phyloP scores from a whole-genome alignment of 2,888 invertebrate genomes.

The Dasypogon diadema region DNA sequence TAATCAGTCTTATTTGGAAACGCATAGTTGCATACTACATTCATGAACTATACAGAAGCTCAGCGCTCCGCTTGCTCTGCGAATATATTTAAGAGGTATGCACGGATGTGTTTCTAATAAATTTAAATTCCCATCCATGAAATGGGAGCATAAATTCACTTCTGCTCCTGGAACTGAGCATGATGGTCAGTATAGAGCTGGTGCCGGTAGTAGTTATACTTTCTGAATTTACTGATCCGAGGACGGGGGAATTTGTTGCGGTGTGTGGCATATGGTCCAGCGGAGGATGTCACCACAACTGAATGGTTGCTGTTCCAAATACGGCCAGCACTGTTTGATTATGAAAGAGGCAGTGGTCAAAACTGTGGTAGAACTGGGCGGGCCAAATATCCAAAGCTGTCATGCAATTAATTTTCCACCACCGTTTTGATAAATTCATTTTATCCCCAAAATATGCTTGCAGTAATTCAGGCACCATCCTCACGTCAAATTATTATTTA shows the following conservation, averaged over 20 bases:
- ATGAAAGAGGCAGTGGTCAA: neutral
- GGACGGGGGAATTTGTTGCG: neutral
- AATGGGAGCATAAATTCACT: neutral
- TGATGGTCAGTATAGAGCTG: neutral
- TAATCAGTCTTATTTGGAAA: slow-evolving; percentile 3
- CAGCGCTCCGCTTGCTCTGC: neutral
- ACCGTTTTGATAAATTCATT: slow-evolving; percentile 5
- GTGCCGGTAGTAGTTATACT: neutral
- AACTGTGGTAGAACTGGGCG: neutral
- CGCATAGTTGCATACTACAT: neutral
- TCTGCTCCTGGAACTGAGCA: neutral
- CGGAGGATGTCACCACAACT: neutral
- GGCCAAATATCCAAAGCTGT: slow-evolving; percentile 1
- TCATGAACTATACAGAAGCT: neutral
- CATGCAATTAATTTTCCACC: neutral
- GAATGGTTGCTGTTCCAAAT: neutral
- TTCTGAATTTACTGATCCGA: neutral
- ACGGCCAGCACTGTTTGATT: neutral
- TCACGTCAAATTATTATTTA: too few relatives aligned
- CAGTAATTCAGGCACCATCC: neutral
- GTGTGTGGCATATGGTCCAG: neutral
- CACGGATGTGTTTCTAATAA: neutral
- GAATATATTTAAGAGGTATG: neutral
- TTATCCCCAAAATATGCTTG: neutral
- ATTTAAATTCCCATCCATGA: slow-evolving; percentile 2